Base-by-base conservation (phyloP, 2,113 vertebrate genomes). In the Sylvia atricapilla region DNA sequence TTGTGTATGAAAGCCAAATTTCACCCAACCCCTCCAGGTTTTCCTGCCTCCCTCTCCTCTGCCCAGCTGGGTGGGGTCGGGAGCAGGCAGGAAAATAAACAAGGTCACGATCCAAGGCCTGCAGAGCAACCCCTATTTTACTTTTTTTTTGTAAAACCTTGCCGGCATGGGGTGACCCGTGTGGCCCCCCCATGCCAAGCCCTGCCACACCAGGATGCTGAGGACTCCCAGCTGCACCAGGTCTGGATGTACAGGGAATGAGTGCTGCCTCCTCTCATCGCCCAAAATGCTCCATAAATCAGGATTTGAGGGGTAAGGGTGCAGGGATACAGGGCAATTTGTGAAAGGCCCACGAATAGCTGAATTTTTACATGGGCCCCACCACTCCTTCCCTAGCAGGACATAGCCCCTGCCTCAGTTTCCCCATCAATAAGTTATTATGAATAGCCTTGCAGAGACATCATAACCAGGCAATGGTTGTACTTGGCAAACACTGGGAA, bases 111-210 rank as follows among this genome's bases (percentile, higher is more conserved):
- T 70, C 16, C 3, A 3, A 78, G 28, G 46, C 50, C 12, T 33
- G 18, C 15, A 66, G 16, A 73, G 18, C n/a, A 93, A 21, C 9
- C 11, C 39, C 15, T 13, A 20, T 35, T 72, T 73, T 43, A 3
- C 37, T 77, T 0, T 30, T 46, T 44, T 31, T 62, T 82, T n/a
- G 30, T 41, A 25, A 80, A 87, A 76, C 10, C 17, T 41, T 37
- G 10, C 2, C 2, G 39, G 43, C 19, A 44, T 0, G 0, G 9
- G 31, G 28, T 63, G 87, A 89, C 58, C 41, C 5, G 0, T 49
- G 39, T 6, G 5, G 10, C 8, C 27, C 52, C 47, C 31, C 35
- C 1, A 0, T 8, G 11, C 58, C 74, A 72, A 93, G 20, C 44
- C 63, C 56, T 50, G 44, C 58, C 37, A 19, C 49, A 27, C 16